Base-by-base conservation (phyloP, 2,888 invertebrate genomes). In the Endotricha flammealis region DNA sequence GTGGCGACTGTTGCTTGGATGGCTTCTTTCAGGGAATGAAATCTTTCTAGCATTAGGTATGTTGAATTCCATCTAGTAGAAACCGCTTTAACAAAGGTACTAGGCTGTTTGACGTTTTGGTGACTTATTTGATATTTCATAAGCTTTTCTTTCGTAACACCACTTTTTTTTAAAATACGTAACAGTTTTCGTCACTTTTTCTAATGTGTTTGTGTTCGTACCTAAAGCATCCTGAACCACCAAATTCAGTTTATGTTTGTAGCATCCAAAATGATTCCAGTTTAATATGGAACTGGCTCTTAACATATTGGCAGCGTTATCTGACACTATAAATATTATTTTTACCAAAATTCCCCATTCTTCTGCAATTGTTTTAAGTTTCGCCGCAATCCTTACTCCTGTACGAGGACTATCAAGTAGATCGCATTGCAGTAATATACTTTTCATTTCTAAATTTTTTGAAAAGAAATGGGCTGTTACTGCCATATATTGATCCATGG, bases 31-130 rank as follows among this genome's bases (percentile, higher is more conserved):
- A 39, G 20, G n/a, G 20, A 22, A 29, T 4, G 12, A 32, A 37
- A 44, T 24, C 44, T 12, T 11, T 36, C 32, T 32, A 44, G 24
- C 41, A 41, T 44, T 17, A 40, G 11, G 24, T 39, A 43, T 17
- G 35, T 41, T 16, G 41, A 41, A 17, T 37, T 41, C 34, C 41
- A 37, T 16, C 33, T 37, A 8, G 37, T 37, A 7, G 32, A 31
- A 23, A 36, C 16, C n/a, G 32, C 32, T 24, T 23, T 29, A 16
- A 40, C 9, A 24, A 40, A 29, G 13, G 27, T 22, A 22, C 27
- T 37, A 9, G 37, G 28, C 22, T 27, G 31, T 14, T 28, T 17
- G 13, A 36, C 12, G 28, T 36, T 36, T 36, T 36, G 32, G 7
- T 32, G 24, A 10, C 17, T 36, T 4, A 29, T 12, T 31, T 40